Evolutionary conservation across 2,797 vertebrate genomes (phyloP).

Genomic region (Coregonus sp.): DNA sequence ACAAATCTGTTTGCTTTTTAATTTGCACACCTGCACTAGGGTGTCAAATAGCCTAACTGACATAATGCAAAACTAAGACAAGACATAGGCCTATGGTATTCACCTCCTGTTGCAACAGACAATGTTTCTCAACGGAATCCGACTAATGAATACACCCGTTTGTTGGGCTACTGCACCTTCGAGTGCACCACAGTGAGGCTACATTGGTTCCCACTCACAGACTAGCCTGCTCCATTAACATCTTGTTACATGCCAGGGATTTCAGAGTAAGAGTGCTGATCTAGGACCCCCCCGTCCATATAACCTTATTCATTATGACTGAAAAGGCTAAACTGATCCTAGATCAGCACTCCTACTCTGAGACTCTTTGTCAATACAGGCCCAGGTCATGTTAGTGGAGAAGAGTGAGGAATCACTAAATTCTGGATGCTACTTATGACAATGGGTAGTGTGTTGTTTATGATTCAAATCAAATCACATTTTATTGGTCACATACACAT

Average conservation of each 20-base stretch:
- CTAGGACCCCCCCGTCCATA: neutral
- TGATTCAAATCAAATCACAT: too few species aligned
- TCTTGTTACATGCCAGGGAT: neutral
- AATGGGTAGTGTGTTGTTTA: neutral
- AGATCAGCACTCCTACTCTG: neutral
- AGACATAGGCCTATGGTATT: too few species aligned
- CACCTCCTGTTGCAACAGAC: too few species aligned
- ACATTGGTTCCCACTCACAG: neutral
- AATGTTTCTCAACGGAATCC: too few species aligned
- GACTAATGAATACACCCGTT: neutral
- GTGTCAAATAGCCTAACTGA: too few species aligned
- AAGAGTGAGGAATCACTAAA: neutral
- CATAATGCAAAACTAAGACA: too few species aligned
- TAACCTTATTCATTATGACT: neutral
- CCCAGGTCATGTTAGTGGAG: neutral
- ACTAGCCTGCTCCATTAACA: neutral
- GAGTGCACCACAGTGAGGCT: neutral
- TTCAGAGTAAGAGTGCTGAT: neutral
- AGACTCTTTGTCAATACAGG: neutral
- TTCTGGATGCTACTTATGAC: too few species aligned
- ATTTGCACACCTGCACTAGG: too few species aligned
- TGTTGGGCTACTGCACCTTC: neutral
- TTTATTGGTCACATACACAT: too few species aligned
- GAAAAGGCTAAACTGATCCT: neutral
- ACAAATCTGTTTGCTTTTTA: too few species aligned